phyloP scores from a whole-genome alignment of 2,888 invertebrate species.

The Polymixis flavicincta region DNA sequence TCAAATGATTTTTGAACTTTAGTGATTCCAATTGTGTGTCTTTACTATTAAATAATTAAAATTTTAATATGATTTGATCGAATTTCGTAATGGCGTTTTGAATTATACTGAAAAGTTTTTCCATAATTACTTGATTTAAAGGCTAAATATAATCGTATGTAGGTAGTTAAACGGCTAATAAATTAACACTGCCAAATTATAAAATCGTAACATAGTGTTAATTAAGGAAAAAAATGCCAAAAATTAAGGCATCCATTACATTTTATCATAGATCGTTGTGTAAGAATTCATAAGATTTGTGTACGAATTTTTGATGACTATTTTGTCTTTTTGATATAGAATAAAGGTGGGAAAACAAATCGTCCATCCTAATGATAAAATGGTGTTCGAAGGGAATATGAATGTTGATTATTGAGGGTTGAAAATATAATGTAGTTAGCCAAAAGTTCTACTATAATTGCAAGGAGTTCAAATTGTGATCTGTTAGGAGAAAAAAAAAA shows the following conservation, averaged over 20 bases:
- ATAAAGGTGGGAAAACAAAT: slow-evolving; percentile 73
- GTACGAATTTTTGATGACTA: slow-evolving; percentile 88
- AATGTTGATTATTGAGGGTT: slow-evolving; percentile 68
- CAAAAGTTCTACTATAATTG: slow-evolving; percentile 72
- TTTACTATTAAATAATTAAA: slow-evolving; percentile 61
- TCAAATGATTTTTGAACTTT: slow-evolving; percentile 75
- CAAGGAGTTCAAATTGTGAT: slow-evolving; percentile 83
- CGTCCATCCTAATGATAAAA: slow-evolving; percentile 78
- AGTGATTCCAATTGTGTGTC: slow-evolving; percentile 64
- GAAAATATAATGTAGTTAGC: slow-evolving; percentile 75
- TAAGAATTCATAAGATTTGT: slow-evolving; percentile 79
- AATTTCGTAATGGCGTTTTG: slow-evolving; percentile 52
- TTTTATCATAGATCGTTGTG: slow-evolving; percentile 75
- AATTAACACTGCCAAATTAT: slow-evolving; percentile 89
- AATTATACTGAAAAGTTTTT: slow-evolving; percentile 53
- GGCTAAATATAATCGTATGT: slow-evolving; percentile 60
- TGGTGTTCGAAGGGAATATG: slow-evolving; percentile 67
- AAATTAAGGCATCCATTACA: slow-evolving; percentile 73
- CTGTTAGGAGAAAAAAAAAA: slow-evolving; percentile 78
- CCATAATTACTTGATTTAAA: slow-evolving; percentile 54
- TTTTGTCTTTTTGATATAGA: slow-evolving; percentile 83
- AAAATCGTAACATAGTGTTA: slow-evolving; percentile 78
- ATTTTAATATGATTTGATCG: slow-evolving; percentile 56
- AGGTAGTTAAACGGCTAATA: slow-evolving; percentile 74
- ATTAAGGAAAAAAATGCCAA: slow-evolving; percentile 76